phyloP scores from a whole-genome alignment of 2,797 vertebrate genomes.

The Linurgus olivaceus region DNA sequence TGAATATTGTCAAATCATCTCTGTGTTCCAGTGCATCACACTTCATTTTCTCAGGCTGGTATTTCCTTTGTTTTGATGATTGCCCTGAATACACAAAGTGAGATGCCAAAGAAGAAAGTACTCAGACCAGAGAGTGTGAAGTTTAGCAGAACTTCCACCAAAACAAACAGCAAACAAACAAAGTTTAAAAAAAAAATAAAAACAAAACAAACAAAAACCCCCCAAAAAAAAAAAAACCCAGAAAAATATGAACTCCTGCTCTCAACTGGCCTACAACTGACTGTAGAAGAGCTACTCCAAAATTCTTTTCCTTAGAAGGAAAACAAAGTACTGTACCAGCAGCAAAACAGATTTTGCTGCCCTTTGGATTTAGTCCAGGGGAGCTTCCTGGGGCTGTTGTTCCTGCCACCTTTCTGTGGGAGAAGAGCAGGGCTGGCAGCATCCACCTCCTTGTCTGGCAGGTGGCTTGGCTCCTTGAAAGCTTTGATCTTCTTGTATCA shows the following conservation, averaged over 20 bases:
- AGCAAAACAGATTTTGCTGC: neutral
- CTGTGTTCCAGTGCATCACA: neutral
- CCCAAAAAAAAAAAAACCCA: no score
- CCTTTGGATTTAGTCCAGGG: neutral
- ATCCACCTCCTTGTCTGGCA: neutral
- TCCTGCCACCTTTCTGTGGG: neutral
- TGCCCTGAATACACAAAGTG: constrained; percentile 3
- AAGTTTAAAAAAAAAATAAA: neutral
- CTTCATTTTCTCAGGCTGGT: neutral
- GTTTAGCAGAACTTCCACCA: neutral
- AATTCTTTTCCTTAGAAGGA: neutral
- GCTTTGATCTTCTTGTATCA: neutral
- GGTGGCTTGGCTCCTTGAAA: neutral
- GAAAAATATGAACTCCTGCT: neutral
- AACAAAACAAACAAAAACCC: no score
- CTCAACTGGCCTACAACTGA: neutral
- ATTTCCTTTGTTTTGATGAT: constrained; percentile 18
- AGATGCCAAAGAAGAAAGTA: neutral
- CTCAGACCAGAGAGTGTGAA: neutral
- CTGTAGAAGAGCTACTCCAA: neutral
- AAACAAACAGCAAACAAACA: neutral
- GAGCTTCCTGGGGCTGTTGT: neutral
- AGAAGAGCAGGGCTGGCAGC: neutral
- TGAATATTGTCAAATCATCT: constrained; percentile 25
- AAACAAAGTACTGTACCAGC: neutral